phyloP scores from a whole-genome alignment of 2,113 vertebrate species.

The Colossoma macropomum region DNA sequence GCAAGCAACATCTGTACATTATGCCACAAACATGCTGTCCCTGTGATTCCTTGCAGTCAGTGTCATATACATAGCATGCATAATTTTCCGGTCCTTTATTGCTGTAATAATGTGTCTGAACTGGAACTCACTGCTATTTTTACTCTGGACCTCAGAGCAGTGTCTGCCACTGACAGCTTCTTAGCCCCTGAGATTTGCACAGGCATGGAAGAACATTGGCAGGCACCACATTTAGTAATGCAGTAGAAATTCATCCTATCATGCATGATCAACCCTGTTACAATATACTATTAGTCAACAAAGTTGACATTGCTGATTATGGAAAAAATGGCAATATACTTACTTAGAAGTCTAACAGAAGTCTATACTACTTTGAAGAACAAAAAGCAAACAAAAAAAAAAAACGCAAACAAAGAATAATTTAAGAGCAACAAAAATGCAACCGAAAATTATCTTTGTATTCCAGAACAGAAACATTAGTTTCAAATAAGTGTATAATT shows the following conservation, averaged over 20 bases:
- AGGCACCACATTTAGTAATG: neutral
- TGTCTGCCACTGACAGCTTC: neutral
- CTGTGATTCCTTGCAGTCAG: neutral
- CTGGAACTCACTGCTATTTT: neutral
- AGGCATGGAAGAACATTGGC: neutral
- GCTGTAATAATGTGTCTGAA: constrained; percentile 9
- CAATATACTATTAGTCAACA: too few relatives aligned
- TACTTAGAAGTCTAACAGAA: too few relatives aligned
- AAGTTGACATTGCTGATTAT: too few relatives aligned
- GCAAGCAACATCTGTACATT: neutral
- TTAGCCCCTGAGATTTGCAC: neutral
- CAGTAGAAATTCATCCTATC: neutral
- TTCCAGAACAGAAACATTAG: too few relatives aligned
- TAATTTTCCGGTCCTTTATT: neutral
- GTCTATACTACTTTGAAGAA: too few relatives aligned
- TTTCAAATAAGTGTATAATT: too few relatives aligned
- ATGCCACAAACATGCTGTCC: neutral
- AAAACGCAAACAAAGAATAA: too few relatives aligned
- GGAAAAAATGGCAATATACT: too few relatives aligned
- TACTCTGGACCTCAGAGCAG: neutral
- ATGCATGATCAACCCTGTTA: too few relatives aligned
- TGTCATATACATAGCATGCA: neutral
- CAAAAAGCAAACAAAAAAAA: too few relatives aligned
- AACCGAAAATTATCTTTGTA: too few relatives aligned
- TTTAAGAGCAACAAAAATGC: too few relatives aligned